Percentiles rank a stretch among this genome's conserved stretches.
phyloP scores from a whole-genome alignment of 2,888 invertebrate species.

The Cephus runcator region DNA sequence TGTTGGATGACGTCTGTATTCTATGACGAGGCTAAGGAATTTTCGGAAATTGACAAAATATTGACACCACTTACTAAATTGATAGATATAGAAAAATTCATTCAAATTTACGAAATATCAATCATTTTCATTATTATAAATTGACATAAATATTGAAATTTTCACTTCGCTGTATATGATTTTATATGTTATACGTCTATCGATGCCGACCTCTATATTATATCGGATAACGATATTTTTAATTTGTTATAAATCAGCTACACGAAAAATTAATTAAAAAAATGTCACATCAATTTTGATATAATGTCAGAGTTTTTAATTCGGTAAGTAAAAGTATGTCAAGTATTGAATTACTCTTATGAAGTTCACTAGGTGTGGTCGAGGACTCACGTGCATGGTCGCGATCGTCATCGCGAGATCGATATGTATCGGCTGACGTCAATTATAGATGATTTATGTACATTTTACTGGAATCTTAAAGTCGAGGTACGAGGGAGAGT shows the following conservation, averaged over 20 bases:
- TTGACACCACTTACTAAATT: background rate
- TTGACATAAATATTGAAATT: background rate
- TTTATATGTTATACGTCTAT: too few species aligned
- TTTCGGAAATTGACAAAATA: background rate
- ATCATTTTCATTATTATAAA: background rate
- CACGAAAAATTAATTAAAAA: too few species aligned
- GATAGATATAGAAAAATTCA: background rate
- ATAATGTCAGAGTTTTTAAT: background rate
- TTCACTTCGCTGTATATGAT: background rate
- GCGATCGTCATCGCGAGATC: background rate
- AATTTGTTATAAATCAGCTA: too few species aligned
- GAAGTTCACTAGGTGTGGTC: constrained; percentile 3
- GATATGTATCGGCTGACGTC: constrained; percentile 28
- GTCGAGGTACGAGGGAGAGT: background rate
- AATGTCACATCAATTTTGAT: background rate
- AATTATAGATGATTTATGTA: constrained; percentile 38
- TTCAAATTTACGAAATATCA: background rate
- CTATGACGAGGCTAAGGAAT: background rate
- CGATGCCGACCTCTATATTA: too few species aligned
- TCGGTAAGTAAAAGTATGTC: background rate
- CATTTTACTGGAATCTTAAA: background rate
- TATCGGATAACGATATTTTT: too few species aligned
- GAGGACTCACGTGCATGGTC: constrained; percentile 13
- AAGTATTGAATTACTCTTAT: background rate
- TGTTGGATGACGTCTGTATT: constrained; percentile 33